Evolutionary conservation across 2,888 invertebrate genomes (phyloP).

Genomic region (Tenthredo scrophulariae): DNA sequence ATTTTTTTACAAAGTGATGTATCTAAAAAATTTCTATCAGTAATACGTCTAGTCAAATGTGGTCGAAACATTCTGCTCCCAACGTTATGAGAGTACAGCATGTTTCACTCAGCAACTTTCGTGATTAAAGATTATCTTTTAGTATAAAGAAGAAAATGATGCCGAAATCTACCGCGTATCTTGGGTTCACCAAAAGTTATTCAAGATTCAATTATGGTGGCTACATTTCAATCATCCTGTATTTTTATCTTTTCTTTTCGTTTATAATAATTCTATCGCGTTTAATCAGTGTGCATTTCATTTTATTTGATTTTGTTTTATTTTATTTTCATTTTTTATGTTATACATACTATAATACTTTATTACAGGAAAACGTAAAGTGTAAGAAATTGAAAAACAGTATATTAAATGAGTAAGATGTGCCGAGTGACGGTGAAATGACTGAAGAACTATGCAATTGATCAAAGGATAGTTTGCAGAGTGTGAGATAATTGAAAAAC

Average conservation of each 20-base stretch:
- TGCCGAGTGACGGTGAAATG: conserved; percentile 25
- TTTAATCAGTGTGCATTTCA: conserved; percentile 24
- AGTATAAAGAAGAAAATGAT: background rate
- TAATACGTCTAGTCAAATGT: conserved; percentile 21
- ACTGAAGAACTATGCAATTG: conserved; percentile 23
- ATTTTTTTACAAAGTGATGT: background rate
- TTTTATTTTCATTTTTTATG: background rate
- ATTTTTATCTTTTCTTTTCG: background rate
- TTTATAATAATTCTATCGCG: background rate
- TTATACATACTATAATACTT: background rate
- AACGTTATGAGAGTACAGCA: background rate
- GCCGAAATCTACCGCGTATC: background rate
- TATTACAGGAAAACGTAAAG: conserved; percentile 1
- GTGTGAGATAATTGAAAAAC: conserved; percentile 11
- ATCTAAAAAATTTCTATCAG: background rate
- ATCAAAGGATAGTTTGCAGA: background rate
- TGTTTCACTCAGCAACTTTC: background rate
- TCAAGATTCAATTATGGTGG: conserved; percentile 9
- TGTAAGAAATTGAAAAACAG: conserved; percentile 14
- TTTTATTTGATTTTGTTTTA: background rate
- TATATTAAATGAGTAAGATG: conserved; percentile 15
- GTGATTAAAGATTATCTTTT: background rate
- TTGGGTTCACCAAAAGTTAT: conserved; percentile 4
- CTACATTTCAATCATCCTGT: conserved; percentile 40
- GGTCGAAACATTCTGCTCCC: background rate